phyloP scores from a whole-genome alignment of 2,113 vertebrate genomes.

The Leucoraja erinaceus region DNA sequence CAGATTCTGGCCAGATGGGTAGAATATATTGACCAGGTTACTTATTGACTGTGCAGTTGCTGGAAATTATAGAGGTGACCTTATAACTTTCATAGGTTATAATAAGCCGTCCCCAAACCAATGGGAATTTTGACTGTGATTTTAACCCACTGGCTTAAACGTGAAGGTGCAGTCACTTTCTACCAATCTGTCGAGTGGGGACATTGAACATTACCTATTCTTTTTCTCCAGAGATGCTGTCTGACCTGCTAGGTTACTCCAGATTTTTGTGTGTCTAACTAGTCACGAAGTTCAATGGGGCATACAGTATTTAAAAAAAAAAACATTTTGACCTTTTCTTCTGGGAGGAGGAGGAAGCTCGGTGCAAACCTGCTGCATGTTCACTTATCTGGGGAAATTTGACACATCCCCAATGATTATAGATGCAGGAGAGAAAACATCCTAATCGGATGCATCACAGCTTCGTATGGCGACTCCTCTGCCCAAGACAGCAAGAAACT shows the following conservation, averaged over 20 bases:
- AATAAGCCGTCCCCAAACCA: not conserved
- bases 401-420: no score
- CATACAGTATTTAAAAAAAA: not conserved
- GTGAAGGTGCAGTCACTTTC: not conserved
- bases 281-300: not conserved
- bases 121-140: not conserved
- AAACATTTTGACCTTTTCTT: not conserved
- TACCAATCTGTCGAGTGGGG: no score
- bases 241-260: no score
- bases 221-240: no score
- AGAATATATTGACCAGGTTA: not conserved
- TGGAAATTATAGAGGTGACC: not conserved
- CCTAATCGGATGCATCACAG: no score
- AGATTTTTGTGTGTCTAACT: not conserved
- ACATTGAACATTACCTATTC: no score
- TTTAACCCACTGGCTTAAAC: not conserved
- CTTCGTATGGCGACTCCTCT: no score
- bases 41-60: not conserved
- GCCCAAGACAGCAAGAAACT: no score
- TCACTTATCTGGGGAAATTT: no score
- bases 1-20: no score
- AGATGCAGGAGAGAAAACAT: no score
- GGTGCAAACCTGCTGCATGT: not conserved
- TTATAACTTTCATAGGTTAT: not conserved
- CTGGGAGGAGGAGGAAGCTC: not conserved